Evolutionary conservation across 2,797 vertebrate genomes (phyloP).

Genomic region (Prunella strophiata): DNA sequence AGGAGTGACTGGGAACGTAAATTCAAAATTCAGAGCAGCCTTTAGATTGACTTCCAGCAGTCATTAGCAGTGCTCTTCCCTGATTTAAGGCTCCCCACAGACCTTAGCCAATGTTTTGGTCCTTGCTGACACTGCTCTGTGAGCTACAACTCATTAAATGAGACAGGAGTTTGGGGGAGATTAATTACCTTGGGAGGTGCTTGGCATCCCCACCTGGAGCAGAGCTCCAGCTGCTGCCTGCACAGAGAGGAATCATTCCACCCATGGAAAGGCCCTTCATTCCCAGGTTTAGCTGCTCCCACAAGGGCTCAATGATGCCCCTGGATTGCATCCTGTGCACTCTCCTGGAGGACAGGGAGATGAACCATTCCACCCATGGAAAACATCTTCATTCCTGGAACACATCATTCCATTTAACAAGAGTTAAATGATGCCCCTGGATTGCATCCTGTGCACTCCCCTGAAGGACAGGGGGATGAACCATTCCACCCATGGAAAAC

Average conservation of each 20-base stretch:
- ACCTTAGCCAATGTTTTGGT: not conserved
- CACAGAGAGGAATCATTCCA: not conserved
- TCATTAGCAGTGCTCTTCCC: not conserved
- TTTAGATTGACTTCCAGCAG: not conserved
- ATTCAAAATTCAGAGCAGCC: not conserved
- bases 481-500: too few species aligned
- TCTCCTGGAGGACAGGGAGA: not conserved
- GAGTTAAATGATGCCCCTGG: not conserved
- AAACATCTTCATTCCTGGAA: not conserved
- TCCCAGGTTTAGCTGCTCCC: not conserved
- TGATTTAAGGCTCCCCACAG: not conserved
- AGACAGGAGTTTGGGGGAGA: not conserved
- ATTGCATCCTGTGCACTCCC: not conserved
- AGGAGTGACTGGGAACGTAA: not conserved
- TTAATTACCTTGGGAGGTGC: not conserved
- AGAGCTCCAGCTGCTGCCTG: too few species aligned
- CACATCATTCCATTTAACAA: not conserved
- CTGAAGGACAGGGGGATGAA: too few species aligned
- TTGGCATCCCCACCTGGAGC: conserved; percentile 24
- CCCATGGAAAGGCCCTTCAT: not conserved
- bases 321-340: not conserved
- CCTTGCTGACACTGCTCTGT: not conserved
- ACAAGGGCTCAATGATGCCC: not conserved
- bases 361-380: not conserved
- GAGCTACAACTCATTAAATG: not conserved